phyloP scores from a whole-genome alignment of 1,140 invertebrate genomes.

The Calliphora vicina region DNA sequence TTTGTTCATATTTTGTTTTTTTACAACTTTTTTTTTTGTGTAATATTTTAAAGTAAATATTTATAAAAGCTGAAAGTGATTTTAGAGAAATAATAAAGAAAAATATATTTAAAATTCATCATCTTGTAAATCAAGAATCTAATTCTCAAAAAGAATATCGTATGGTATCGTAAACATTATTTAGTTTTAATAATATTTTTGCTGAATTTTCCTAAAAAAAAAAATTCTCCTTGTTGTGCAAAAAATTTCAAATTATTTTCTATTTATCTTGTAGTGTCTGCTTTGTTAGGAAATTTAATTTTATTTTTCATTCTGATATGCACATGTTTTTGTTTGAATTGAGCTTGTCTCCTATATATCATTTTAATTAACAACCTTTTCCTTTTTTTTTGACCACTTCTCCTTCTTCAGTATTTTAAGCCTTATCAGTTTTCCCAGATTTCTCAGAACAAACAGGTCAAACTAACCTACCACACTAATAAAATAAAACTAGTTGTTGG shows the following conservation, averaged over 20 bases:
- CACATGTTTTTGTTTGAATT: background rate
- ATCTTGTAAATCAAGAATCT: too few relatives aligned
- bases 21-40: background rate
- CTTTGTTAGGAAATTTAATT: too few relatives aligned
- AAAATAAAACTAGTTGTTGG: constrained; percentile 2
- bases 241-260: background rate
- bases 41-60: background rate
- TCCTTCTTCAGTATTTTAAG: background rate
- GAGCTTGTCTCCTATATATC: background rate
- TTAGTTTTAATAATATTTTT: too few relatives aligned
- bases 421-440: background rate
- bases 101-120: too few relatives aligned
- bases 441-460: constrained; percentile 5
- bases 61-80: too few relatives aligned
- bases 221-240: too few relatives aligned
- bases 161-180: too few relatives aligned
- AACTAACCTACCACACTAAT: constrained; percentile 11
- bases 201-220: too few relatives aligned
- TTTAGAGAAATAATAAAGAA: too few relatives aligned
- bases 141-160: too few relatives aligned
- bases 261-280: background rate
- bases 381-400: background rate
- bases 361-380: constrained; percentile 13
- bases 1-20: background rate
- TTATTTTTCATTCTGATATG: too few relatives aligned